These are phyloP conservation scores for Steinernema feltiae DNA, from an alignment of 1,140 invertebrate genomes.

Conservation along the genomic window DNA sequence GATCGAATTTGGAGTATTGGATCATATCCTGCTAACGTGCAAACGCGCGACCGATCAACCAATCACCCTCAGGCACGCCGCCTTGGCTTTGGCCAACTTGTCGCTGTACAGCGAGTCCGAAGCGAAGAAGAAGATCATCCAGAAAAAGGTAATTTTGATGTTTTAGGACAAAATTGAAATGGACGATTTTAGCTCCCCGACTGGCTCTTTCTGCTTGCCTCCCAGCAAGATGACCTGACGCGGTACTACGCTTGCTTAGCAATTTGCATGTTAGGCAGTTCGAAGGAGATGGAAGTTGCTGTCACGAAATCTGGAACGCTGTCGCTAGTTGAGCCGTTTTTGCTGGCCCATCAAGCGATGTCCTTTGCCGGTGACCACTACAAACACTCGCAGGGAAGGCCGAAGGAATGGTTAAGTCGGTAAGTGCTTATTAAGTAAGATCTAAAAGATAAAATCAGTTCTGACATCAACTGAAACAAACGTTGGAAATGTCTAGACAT, in stretches of 20 bases:
- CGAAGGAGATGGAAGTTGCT: constrained; percentile 93
- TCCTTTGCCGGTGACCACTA: constrained; percentile 82
- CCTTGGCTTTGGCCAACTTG: constrained; percentile 87
- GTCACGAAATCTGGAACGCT: constrained; percentile 89
- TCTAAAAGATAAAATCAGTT: no score
- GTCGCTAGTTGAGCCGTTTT: constrained; percentile 89
- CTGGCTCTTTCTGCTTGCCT: constrained; percentile 95
- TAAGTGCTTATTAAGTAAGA: constrained; percentile 18
- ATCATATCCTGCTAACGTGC: constrained; percentile 85
- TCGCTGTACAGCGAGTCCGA: constrained; percentile 91
- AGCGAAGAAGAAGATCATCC: constrained; percentile 95
- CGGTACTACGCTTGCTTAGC: constrained; percentile 88
- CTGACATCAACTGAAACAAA: no score
- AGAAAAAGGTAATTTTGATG: constrained; percentile 62
- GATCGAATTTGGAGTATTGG: constrained; percentile 62
- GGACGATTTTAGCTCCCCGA: constrained; percentile 70
- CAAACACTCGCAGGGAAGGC: constrained; percentile 88
- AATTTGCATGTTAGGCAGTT: constrained; percentile 88
- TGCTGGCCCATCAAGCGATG: constrained; percentile 82
- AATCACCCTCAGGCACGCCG: constrained; percentile 68
- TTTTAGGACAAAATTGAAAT: constrained; percentile 13
- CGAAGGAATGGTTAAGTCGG: constrained; percentile 74
- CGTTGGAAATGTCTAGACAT: no score
- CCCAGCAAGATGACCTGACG: constrained; percentile 86
- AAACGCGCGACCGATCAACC: constrained; percentile 72